A percentile compares a stretch with the other conserved stretches of the same genome.
Conservation (phyloP, 2,888 invertebrate genomes). For the Herminia tarsipennalis region DNA sequence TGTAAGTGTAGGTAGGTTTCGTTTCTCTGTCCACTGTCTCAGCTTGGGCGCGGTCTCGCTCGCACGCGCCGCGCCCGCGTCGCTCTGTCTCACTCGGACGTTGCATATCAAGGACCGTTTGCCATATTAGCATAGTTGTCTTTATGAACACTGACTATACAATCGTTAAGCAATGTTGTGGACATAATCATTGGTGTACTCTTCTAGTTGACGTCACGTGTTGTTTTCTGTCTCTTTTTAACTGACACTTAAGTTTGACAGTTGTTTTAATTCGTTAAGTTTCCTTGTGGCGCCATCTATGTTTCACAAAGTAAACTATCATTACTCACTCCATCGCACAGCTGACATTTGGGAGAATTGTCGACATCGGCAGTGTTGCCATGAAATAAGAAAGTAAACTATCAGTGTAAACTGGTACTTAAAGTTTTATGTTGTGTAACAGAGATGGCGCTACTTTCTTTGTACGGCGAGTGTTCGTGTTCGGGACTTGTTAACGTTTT, state of each 20-base stretch:
- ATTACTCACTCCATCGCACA: too few relatives aligned
- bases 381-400: too few relatives aligned
- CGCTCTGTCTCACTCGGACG: slow-evolving; percentile 50
- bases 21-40: slow-evolving; percentile 45
- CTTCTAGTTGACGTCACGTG: slow-evolving; percentile 57
- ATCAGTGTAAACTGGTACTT: background rate
- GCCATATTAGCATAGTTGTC: slow-evolving; percentile 77
- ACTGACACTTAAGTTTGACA: slow-evolving; percentile 33
- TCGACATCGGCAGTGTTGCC: too few relatives aligned
- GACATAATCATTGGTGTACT: slow-evolving; percentile 77
- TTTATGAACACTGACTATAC: slow-evolving; percentile 60
- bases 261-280: slow-evolving; percentile 40
- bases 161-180: slow-evolving; percentile 69
- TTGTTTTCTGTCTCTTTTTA: slow-evolving; percentile 52
- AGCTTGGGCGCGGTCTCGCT: slow-evolving; percentile 50
- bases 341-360: too few relatives aligned
- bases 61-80: slow-evolving; percentile 44
- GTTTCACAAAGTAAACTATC: background rate
- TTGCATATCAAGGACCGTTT: slow-evolving; percentile 80
- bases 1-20: slow-evolving; percentile 63
- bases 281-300: slow-evolving; percentile 23
- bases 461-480: slow-evolving; percentile 19
- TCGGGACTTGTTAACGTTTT: slow-evolving; percentile 37
- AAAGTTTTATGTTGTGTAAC: background rate
- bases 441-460: slow-evolving; percentile 12